These are phyloP conservation scores for Chrosomus eos DNA, from an alignment of 2,797 vertebrate species.

Conservation along the genomic window DNA sequence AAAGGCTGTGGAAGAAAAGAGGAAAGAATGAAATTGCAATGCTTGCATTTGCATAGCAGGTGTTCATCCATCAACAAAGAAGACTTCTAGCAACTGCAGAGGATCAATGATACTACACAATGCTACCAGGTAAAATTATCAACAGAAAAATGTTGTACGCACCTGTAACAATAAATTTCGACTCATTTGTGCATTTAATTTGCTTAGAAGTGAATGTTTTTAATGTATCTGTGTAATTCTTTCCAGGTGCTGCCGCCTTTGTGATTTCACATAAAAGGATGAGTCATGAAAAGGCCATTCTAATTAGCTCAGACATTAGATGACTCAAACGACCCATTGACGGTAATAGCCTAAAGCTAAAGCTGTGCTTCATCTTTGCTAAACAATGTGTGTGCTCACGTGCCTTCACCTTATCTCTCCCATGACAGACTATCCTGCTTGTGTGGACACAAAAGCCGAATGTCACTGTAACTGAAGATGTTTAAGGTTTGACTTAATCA, in stretches of 20 bases:
- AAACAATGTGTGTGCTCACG: background rate
- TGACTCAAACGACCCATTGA: background rate
- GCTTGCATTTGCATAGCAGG: background rate
- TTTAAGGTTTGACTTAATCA: slow-evolving; percentile 33
- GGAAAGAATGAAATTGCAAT: background rate
- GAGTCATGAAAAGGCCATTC: background rate
- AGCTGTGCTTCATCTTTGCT: background rate
- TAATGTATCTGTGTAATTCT: background rate
- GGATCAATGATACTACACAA: background rate
- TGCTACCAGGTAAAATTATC: background rate
- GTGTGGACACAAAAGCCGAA: slow-evolving; percentile 24
- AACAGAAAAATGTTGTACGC: background rate
- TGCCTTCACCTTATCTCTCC: slow-evolving; percentile 23
- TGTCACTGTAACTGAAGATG: slow-evolving; percentile 41
- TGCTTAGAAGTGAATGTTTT: background rate
- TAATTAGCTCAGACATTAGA: background rate
- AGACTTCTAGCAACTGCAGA: background rate
- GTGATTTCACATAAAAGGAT: background rate
- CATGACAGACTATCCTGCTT: slow-evolving; percentile 34
- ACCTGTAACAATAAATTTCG: background rate
- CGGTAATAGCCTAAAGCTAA: background rate
- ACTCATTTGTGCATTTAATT: background rate
- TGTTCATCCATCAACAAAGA: background rate
- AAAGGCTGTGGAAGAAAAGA: slow-evolving; percentile 81
- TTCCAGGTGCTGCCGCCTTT: background rate